Base-by-base conservation (phyloP, 2,113 vertebrate species). In the Prinia subflava region DNA sequence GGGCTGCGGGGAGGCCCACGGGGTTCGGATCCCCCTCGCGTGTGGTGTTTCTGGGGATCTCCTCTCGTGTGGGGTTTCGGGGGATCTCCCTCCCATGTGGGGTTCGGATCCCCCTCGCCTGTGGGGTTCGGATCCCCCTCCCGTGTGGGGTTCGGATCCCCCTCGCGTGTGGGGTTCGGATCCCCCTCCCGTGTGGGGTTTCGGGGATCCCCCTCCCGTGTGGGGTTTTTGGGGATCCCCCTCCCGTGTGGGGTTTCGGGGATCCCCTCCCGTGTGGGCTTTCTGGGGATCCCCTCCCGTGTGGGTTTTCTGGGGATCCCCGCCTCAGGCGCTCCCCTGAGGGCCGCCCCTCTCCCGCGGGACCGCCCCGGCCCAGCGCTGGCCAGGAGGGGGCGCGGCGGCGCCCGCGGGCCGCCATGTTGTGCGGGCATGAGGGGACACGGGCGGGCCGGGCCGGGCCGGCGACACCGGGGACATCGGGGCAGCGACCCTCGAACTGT, bases 371-470 rank as follows among this genome's bases (percentile, higher is more conserved):
- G 53, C 88, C 73, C 46, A 3, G 24, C 9, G 11, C 52, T 7
- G 56, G 52, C 94, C 94, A 27, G 94, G 50, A 93, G 95, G 67
- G 82, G 90, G 92, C 88, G 71, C 69, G 10, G 52, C 13, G 55
- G 28, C 3, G 25, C 55, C 33, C 33, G 10, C 6, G 1, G 17
- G 64, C 3, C 69, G 57, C 91, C 89, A 87, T 71, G 15, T 46
- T 73, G 63, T 42, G 71, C 15, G 10, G 53, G 12, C 2, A 15
- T 6, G 81, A 41, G 47, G 55, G 5, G 50, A 9, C 35, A 0
- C 2, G 2, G 41, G 1, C 27, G 30, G 24, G 2, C 0, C 7
- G 30, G 24, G 2, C 0, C 7, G 56, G 21, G 4, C 5, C 4
- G 15, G 39, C 2, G 15, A 7, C 23, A 15, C 2, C 7, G 57